Conservation (phyloP, 2,888 invertebrate genomes). For the Polyommatus iphigenia region DNA sequence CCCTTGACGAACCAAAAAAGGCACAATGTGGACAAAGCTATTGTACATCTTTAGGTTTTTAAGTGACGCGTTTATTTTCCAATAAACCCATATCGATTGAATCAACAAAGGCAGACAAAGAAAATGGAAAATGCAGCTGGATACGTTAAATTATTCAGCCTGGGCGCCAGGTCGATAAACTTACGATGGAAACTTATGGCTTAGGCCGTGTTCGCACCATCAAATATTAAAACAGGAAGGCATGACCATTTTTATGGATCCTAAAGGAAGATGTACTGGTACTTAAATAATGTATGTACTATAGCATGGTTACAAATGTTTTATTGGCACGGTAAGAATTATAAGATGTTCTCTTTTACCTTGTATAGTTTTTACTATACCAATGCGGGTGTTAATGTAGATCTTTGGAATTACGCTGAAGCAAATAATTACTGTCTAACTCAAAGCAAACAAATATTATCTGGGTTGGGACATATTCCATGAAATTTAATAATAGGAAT, state of each 20-base stretch:
- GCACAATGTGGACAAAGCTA: too few species aligned
- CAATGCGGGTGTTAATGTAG: too few species aligned
- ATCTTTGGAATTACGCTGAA: too few species aligned
- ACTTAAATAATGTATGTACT: background rate
- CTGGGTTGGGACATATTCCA: too few species aligned
- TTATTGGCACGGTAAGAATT: background rate
- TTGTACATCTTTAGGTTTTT: background rate
- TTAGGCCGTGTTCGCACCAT: background rate
- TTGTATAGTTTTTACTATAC: too few species aligned
- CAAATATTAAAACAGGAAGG: constrained; percentile 20
- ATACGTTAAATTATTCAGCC: constrained; percentile 19
- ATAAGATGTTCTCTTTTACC: background rate
- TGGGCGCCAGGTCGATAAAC: constrained; percentile 25
- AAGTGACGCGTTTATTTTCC: background rate
- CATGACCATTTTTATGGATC: background rate
- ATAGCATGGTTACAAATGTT: background rate
- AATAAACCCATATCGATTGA: background rate
- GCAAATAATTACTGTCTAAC: too few species aligned
- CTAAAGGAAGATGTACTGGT: background rate
- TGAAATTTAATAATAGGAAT: too few species aligned
- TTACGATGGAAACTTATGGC: constrained; percentile 1
- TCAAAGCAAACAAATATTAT: too few species aligned
- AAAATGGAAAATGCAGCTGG: constrained; percentile 7
- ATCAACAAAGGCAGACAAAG: background rate
- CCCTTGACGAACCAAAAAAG: too few species aligned